These are phyloP conservation scores for Dione juno DNA, from an alignment of 2,888 invertebrate genomes.

Conservation along the genomic window DNA sequence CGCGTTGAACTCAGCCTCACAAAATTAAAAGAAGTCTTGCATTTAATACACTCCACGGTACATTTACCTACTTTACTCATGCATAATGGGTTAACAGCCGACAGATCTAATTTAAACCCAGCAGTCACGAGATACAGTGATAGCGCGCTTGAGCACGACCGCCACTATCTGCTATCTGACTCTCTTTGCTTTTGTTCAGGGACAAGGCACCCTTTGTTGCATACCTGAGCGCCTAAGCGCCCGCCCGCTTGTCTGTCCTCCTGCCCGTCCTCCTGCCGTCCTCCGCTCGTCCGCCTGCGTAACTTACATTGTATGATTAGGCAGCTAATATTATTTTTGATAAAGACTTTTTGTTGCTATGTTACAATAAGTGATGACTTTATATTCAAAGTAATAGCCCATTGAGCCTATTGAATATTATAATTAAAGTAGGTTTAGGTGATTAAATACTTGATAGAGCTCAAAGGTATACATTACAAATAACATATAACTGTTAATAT, in stretches of 20 bases:
- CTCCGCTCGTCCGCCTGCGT: too few relatives aligned
- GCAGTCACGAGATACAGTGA: conserved; percentile 56
- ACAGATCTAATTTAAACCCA: conserved; percentile 15
- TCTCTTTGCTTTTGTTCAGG: conserved; percentile 21
- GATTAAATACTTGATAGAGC: neutral
- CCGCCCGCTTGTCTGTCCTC: too few relatives aligned
- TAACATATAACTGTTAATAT: neutral
- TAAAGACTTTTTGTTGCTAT: too few relatives aligned
- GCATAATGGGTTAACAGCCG: neutral
- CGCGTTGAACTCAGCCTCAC: too few relatives aligned
- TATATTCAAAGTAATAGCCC: too few relatives aligned
- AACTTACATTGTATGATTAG: neutral
- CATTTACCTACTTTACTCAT: neutral
- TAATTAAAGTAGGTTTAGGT: neutral
- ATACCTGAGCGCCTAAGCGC: neutral
- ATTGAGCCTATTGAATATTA: too few relatives aligned
- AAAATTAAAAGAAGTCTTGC: too few relatives aligned
- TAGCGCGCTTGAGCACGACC: conserved; percentile 53
- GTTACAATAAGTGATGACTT: too few relatives aligned
- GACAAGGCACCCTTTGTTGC: conserved; percentile 2
- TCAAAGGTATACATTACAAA: neutral
- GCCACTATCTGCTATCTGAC: conserved; percentile 49
- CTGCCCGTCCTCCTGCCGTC: too few relatives aligned
- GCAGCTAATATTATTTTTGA: too few relatives aligned
- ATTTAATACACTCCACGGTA: too few relatives aligned